Evolutionary conservation across 1,140 invertebrate species (phyloP), one percentile per base, ranked within the genome.

Genomic region (Drosophila insularis): DNA sequence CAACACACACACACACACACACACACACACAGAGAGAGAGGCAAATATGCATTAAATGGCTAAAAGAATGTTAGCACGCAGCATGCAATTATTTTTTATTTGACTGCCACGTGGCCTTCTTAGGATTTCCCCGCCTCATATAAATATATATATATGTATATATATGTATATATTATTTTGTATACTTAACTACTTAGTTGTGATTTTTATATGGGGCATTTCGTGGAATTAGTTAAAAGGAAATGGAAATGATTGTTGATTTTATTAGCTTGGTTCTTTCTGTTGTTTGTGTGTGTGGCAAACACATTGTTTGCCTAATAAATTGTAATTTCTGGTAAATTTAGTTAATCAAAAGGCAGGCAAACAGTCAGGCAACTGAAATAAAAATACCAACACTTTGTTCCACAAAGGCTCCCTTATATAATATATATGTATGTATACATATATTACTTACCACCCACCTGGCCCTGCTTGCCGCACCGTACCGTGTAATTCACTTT

Each of bases 31-130:
- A 39, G 0, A 60, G 1, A 17, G 5, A 61, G 10, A 21, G 37
- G 8, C 21, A 62, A 73, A 78, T 74, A 63, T 74, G 66, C 71
- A 78, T 78, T 74, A 71, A 78, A 74, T 77, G 63, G 68, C 60
- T 68, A 19, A 75, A 86, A 86, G 79, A 87, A 86, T 86, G 43
- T 87, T 79, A 87, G 71, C 81, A 86, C 81, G 65, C 69, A 70
- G 60, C 74, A 23, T 85, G 81, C 81, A 85, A 86, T 85, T 78
- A 85, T 74, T 71, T 80, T 75, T 39, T 43, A 54, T 46, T 37
- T 10, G 27, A 46, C 43, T 17, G 56, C 31, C 72, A 68, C 71
- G 71, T 74, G 71, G 71, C 71, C 4, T 37, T 50, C 50, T 37
- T 5, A 14, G 4, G 35, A 37, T 37, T 37, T 37, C 61, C 66